Evolutionary conservation across 2,797 vertebrate genomes (phyloP), one percentile per base, ranked within the genome.

Genomic region (Ambastaia sidthimunki): DNA sequence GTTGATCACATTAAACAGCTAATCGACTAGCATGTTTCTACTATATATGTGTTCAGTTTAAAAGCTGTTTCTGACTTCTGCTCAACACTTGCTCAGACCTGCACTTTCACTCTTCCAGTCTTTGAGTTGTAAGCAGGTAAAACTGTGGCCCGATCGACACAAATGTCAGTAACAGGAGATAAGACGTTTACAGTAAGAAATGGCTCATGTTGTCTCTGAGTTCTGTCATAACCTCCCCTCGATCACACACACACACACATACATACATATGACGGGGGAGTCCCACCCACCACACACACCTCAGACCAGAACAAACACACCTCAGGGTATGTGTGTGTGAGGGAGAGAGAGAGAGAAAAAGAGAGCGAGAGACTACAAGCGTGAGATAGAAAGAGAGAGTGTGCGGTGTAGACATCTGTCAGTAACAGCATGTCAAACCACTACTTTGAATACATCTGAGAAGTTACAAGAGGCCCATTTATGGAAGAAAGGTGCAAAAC

Each of bases 161-260:
- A 44, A 16, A 74, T 82, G 78, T 79, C 69, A 82, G 83, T 76
- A 83, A 81, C 16, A 47, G 66, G 16, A 72, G 68, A 80, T 59
- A 71, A 66, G 55, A 66, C 76, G 78, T 52, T 86, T 86, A 86
- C 85, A 63, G 85, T 83, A 85, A 86, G 55, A 76, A 76, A 74
- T 83, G 79, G n/a, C 81, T 85, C 78, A 76, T 21, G 48, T 70
- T 48, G 23, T 48, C 74, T 78, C 60, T 57, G 70, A 78, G 71
- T 63, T 7, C 74, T 55, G n/a, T 44, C 41, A 44, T 10, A 10
- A 10, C 41, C 41, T 44, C 41, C 41, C 41, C 41, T 44, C 41
- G 10, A 44, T 10, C 41, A 44, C 13, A 48, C n/a, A 78, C 74
- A 48, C 55, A 47, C 81, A 28, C 67, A 47, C 12, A 78, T 67